Percentiles rank a stretch among this genome's conserved stretches.
Conservation (phyloP, 2,888 invertebrate genomes). For the Drosophila recens region DNA sequence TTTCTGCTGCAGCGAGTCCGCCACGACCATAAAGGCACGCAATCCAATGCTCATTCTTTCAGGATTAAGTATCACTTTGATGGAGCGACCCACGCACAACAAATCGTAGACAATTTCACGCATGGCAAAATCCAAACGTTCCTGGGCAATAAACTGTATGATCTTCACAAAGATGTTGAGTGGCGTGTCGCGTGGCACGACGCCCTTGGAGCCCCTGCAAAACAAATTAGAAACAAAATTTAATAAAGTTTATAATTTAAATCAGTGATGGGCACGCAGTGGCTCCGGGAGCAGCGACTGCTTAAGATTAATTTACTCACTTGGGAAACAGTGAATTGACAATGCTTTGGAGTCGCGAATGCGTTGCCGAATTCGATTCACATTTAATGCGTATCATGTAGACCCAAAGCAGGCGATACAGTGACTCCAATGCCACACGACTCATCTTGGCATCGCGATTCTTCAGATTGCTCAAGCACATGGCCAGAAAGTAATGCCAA, state of each 20-base stretch:
- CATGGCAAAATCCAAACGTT: constrained; percentile 99
- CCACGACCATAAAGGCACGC: constrained; percentile 98
- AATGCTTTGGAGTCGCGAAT: constrained; percentile 97
- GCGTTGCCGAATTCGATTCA: constrained; percentile 99
- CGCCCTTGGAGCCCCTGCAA: constrained; percentile 91
- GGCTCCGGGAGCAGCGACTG: no score
- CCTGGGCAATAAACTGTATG: constrained; percentile 99
- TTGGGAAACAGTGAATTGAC: constrained; percentile 99
- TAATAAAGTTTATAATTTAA: neutral
- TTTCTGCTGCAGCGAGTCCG: constrained; percentile 99
- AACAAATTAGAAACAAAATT: neutral
- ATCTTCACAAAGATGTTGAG: constrained; percentile 99
- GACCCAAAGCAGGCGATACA: constrained; percentile 96
- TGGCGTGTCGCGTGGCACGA: constrained; percentile 98
- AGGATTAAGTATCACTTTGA: constrained; percentile 96
- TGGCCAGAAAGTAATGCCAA: constrained; percentile 99
- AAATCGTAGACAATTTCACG: constrained; percentile 99
- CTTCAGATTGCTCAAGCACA: constrained; percentile 98
- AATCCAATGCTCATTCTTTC: constrained; percentile 99
- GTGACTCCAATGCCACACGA: constrained; percentile 96
- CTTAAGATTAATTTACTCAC: constrained; percentile 64
- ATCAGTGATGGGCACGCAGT: no score
- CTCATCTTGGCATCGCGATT: constrained; percentile 99
- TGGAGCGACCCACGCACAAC: constrained; percentile 96
- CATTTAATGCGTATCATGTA: constrained; percentile 99